Evolutionary conservation across 2,888 invertebrate genomes (phyloP).

Genomic region (Meta bourneti): DNA sequence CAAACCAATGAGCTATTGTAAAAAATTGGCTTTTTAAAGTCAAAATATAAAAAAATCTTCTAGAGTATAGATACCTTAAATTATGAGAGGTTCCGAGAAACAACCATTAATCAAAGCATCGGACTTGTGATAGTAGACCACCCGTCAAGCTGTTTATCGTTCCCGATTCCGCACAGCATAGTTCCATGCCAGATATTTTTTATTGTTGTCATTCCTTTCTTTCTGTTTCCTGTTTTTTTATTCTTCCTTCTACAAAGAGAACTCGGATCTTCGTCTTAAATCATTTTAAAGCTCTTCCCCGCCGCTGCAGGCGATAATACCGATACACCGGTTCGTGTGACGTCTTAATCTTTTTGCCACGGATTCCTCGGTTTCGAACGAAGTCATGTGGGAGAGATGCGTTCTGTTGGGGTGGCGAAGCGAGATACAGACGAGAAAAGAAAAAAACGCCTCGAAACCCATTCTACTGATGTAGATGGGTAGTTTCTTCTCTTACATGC

Average conservation of each 20-base stretch:
- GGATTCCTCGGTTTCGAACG: slow-evolving; percentile 5
- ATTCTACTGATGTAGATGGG: slow-evolving; percentile 7
- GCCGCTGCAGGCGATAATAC: slow-evolving; percentile 31
- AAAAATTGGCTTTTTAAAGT: no score
- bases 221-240: not conserved
- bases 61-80: no score
- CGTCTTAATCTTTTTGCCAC: slow-evolving; percentile 51
- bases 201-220: slow-evolving; percentile 1
- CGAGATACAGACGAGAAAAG: not conserved
- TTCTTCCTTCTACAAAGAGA: not conserved
- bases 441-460: slow-evolving; percentile 6
- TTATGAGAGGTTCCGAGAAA: not conserved
- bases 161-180: slow-evolving; percentile 28
- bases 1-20: no score
- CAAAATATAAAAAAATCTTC: no score
- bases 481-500: slow-evolving; percentile 4
- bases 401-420: not conserved
- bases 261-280: slow-evolving; percentile 50
- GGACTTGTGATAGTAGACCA: not conserved
- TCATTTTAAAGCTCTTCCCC: slow-evolving; percentile 50
- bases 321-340: slow-evolving; percentile 43
- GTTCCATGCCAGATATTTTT: slow-evolving; percentile 22
- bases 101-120: slow-evolving; percentile 44
- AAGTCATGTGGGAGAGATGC: slow-evolving; percentile 2
- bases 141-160: slow-evolving; percentile 52